These are phyloP conservation scores for Hydractinia echinata DNA, from an alignment of 30 jellyfish, hydroid and myxozoan species.

Conservation along the genomic window DNA sequence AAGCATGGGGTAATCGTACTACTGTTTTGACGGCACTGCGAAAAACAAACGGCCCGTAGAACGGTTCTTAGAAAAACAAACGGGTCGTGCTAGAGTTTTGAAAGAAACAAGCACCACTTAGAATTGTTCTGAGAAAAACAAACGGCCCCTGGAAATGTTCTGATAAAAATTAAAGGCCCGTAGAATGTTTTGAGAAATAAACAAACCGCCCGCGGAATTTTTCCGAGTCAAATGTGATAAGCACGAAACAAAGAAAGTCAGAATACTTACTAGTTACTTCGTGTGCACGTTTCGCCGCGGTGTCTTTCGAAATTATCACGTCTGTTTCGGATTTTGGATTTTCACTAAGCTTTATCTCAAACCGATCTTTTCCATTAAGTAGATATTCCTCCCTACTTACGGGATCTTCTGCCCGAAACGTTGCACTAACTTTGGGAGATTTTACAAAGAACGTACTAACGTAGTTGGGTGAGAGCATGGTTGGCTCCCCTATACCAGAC, in stretches of 20 bases:
- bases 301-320: slow-evolving; percentile 56
- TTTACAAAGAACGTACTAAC: slow-evolving; percentile 94
- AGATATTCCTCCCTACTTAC: slow-evolving; percentile 61
- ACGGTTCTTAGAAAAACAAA: too few species aligned
- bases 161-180: neutral
- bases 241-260: neutral
- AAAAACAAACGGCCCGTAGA: neutral
- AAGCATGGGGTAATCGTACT: neutral
- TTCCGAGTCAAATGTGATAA: neutral
- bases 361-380: slow-evolving; percentile 61
- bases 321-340: slow-evolving; percentile 82
- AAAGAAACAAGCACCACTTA: too few species aligned
- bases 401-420: slow-evolving; percentile 80
- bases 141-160: too few species aligned
- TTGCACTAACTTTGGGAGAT: slow-evolving; percentile 82
- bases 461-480: slow-evolving; percentile 83
- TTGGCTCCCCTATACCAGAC: slow-evolving; percentile 98
- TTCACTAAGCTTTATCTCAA: slow-evolving; percentile 59
- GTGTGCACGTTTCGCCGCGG: slow-evolving; percentile 32
- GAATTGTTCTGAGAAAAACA: too few species aligned
- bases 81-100: too few species aligned
- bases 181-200: neutral
- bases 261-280: slow-evolving; percentile 53
- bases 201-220: neutral
- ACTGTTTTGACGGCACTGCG: neutral